phyloP scores from a whole-genome alignment of 2,113 vertebrate species.

The Cacatua alba region DNA sequence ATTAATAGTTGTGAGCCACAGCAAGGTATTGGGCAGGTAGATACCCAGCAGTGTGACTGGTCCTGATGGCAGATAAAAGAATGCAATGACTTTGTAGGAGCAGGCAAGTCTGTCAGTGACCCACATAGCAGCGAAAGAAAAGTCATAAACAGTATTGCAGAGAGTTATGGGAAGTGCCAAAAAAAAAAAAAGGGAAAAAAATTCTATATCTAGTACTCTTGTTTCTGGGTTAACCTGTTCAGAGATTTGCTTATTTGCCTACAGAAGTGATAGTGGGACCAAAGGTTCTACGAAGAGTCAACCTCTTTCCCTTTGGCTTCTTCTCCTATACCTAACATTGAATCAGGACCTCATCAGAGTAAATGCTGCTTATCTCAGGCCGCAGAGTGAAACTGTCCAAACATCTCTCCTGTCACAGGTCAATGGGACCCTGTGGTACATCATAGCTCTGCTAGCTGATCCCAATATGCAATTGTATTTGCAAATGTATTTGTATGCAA shows the following conservation, averaged over 20 bases:
- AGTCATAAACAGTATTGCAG: neutral
- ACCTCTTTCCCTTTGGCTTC: neutral
- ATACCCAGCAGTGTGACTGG: neutral
- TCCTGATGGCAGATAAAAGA: constrained; percentile 7
- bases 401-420: neutral
- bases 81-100: neutral
- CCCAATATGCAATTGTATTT: neutral
- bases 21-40: neutral
- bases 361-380: neutral
- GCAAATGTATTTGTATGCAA: neutral
- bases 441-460: neutral
- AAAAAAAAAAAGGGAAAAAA: accelerated
- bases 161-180: neutral
- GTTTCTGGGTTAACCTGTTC: neutral
- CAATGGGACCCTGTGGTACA: neutral
- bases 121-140: constrained; percentile 4
- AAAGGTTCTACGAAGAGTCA: neutral
- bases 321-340: neutral
- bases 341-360: neutral
- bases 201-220: neutral
- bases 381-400: neutral
- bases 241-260: neutral
- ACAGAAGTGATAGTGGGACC: accelerated
- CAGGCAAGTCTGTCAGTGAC: neutral
- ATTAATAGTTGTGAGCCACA: neutral